Conservation (phyloP, 2,113 vertebrate genomes). For the Melanotaenia duboulayi region DNA sequence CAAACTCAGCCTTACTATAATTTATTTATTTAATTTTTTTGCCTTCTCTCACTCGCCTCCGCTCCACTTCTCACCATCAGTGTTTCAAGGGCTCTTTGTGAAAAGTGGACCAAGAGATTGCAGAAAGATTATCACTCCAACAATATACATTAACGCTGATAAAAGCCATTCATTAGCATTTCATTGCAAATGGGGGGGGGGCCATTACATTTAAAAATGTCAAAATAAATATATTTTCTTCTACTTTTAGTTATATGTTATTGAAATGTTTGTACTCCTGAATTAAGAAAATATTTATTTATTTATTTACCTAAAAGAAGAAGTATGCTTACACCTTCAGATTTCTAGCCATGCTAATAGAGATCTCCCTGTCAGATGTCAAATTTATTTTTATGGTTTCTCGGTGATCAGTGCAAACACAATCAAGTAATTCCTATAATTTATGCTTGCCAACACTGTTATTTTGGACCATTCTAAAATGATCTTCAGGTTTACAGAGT, state of each 20-base stretch:
- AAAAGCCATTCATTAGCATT: neutral
- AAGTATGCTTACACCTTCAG: neutral
- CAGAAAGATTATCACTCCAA: constrained; percentile 2
- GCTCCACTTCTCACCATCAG: constrained; percentile 4
- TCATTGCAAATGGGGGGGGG: constrained; percentile 1
- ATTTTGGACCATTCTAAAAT: neutral
- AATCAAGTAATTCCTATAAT: neutral
- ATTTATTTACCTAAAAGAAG: neutral
- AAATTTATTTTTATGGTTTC: neutral
- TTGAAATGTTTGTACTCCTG: neutral
- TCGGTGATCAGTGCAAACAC: neutral
- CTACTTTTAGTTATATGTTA: neutral
- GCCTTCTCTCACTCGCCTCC: neutral
- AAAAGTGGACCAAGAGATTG: constrained; percentile 14
- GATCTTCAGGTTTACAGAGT: neutral
- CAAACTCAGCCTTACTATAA: constrained; percentile 25
- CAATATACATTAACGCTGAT: neutral
- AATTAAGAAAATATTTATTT: neutral
- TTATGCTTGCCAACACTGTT: neutral
- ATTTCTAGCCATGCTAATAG: too few species aligned
- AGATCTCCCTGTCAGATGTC: neutral
- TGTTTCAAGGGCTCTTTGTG: constrained; percentile 38
- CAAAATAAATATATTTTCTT: neutral
- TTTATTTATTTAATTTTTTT: constrained; percentile 3
- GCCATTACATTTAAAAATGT: too few species aligned